Evolutionary conservation across 2,888 invertebrate genomes (phyloP).

Genomic region (Cosmopolites sordidus): DNA sequence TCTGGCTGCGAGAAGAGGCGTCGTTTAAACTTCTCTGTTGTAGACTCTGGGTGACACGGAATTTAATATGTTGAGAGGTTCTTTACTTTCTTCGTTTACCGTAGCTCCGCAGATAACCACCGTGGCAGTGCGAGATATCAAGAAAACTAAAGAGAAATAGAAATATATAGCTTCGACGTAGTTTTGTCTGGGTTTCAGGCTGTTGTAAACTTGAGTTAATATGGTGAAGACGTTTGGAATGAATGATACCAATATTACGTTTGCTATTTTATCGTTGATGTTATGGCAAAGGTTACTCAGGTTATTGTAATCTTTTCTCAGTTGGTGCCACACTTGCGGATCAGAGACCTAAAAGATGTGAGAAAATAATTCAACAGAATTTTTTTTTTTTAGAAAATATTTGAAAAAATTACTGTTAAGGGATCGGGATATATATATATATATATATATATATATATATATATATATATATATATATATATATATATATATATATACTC

Average conservation of each 20-base stretch:
- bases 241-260: slow-evolving; percentile 64
- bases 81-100: slow-evolving; percentile 42
- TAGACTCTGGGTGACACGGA: slow-evolving; percentile 61
- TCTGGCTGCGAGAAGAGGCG: neutral
- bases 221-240: slow-evolving; percentile 69
- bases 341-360: slow-evolving; percentile 56
- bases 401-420: too few species aligned
- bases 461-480: too few species aligned
- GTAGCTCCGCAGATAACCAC: slow-evolving; percentile 41
- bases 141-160: slow-evolving; percentile 42
- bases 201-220: slow-evolving; percentile 65
- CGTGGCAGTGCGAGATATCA: slow-evolving; percentile 36
- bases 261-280: slow-evolving; percentile 59
- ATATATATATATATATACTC: too few species aligned
- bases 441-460: too few species aligned
- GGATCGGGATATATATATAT: too few species aligned
- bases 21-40: slow-evolving; percentile 55
- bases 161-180: slow-evolving; percentile 36
- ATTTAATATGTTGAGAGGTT: slow-evolving; percentile 51
- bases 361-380: neutral
- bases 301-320: slow-evolving; percentile 62
- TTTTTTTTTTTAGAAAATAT: too few species aligned
- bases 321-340: slow-evolving; percentile 59
- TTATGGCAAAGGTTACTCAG: slow-evolving; percentile 58
- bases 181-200: slow-evolving; percentile 48